A percentile compares a stretch with the other conserved stretches of the same genome.
Conservation (phyloP, 2,888 invertebrate genomes). For the Allophyes oxyacanthae region DNA sequence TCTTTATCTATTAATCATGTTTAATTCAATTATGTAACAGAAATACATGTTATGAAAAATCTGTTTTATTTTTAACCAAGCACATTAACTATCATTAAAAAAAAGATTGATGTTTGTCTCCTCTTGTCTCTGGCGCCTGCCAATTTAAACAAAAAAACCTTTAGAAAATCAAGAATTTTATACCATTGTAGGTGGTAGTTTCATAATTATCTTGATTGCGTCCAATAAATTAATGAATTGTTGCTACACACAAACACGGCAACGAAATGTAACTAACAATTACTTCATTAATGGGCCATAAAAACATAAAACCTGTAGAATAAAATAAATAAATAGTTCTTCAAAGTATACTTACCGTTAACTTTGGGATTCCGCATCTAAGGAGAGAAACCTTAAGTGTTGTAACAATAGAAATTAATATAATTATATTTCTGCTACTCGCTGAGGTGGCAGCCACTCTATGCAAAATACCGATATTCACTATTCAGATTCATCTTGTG, state of each 20-base stretch:
- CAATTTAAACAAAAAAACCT: conserved; percentile 30
- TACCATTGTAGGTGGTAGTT: conserved; percentile 31
- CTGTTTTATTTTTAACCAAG: too few species aligned
- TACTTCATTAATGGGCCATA: conserved; percentile 56
- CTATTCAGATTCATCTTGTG: too few species aligned
- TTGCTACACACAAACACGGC: conserved; percentile 29
- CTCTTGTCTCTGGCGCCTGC: conserved; percentile 23
- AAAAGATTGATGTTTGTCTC: too few species aligned
- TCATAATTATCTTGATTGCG: conserved; percentile 44
- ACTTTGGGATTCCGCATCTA: conserved; percentile 11
- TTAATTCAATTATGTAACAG: too few species aligned
- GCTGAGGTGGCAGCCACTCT: too few species aligned
- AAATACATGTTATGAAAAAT: too few species aligned
- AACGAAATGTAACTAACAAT: conserved; percentile 51
- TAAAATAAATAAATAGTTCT: conserved; percentile 52
- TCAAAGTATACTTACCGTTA: conserved; percentile 33
- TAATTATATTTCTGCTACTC: too few species aligned
- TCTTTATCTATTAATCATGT: too few species aligned
- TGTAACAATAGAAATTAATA: background rate
- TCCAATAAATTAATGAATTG: conserved; percentile 52
- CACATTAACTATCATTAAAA: too few species aligned
- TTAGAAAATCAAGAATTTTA: conserved; percentile 15
- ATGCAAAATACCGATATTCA: too few species aligned
- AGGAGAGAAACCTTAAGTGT: background rate
- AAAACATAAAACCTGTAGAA: conserved; percentile 48